Evolutionary conservation across 2,888 invertebrate genomes (phyloP).

Genomic region (Athalia cordata): DNA sequence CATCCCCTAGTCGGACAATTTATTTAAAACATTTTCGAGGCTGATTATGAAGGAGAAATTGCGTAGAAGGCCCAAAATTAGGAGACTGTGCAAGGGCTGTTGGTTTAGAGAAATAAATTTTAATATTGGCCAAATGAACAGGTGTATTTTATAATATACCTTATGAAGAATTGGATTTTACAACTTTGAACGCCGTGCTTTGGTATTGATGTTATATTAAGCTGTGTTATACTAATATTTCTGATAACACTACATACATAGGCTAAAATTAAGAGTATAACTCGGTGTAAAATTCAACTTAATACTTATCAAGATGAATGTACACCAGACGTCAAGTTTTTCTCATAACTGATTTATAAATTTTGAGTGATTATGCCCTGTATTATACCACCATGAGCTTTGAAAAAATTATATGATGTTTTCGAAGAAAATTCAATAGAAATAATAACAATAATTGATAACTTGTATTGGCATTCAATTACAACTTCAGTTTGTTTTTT

Average conservation of each 20-base stretch:
- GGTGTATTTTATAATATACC: neutral
- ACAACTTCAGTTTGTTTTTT: constrained; percentile 57
- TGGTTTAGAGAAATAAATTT: neutral
- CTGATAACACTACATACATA: neutral
- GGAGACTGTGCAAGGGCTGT: neutral
- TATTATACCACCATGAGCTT: neutral
- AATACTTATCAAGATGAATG: neutral
- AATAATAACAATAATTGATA: too few species aligned
- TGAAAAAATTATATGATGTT: neutral
- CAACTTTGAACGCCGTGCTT: neutral
- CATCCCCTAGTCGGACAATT: neutral
- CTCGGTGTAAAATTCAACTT: neutral
- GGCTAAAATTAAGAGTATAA: neutral
- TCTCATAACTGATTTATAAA: neutral
- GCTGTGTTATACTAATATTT: neutral
- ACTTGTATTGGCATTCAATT: neutral
- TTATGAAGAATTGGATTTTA: neutral
- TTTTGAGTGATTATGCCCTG: constrained; percentile 6
- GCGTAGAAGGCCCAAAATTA: neutral
- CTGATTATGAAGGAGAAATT: neutral
- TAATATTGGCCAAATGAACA: neutral
- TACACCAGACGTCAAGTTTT: constrained; percentile 9
- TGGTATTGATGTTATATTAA: constrained; percentile 1
- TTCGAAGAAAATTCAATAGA: too few species aligned
- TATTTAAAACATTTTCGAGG: neutral